Evolutionary conservation across 2,113 vertebrate species (phyloP).

Genomic region (Cricetomys ansorgei): DNA sequence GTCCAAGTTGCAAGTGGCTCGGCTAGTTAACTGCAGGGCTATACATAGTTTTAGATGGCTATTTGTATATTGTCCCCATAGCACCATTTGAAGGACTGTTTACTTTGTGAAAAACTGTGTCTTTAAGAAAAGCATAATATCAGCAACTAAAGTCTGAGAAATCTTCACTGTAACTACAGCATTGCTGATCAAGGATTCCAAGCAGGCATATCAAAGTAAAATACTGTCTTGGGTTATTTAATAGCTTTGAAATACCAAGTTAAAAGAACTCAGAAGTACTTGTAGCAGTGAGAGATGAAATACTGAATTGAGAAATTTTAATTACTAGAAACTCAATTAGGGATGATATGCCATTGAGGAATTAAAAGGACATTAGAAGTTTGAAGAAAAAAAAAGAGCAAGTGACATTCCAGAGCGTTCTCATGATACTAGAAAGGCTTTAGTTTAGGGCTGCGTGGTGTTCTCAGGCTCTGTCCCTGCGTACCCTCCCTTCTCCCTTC

Average conservation of each 20-base stretch:
- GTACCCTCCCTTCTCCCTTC: neutral
- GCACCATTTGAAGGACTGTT: neutral
- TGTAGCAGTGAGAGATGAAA: slow-evolving; percentile 48
- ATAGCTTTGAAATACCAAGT: slow-evolving; percentile 34
- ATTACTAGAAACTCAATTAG: slow-evolving; percentile 57
- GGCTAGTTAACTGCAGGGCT: neutral
- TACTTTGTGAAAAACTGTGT: neutral
- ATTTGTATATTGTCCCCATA: neutral
- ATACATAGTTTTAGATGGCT: neutral
- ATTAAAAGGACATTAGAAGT: slow-evolving; percentile 52
- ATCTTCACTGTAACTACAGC: neutral
- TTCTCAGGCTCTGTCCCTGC: neutral
- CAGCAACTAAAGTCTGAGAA: neutral
- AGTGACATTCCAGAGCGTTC: neutral
- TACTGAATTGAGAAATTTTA: slow-evolving; percentile 35
- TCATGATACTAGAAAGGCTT: slow-evolving; percentile 11
- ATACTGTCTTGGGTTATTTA: slow-evolving; percentile 13
- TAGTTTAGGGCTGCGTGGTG: neutral
- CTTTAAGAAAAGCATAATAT: neutral
- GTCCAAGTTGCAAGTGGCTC: neutral
- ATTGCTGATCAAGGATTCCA: neutral
- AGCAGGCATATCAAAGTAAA: slow-evolving; percentile 25
- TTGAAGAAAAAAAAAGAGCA: neutral
- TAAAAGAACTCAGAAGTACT: slow-evolving; percentile 47
- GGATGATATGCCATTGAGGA: slow-evolving; percentile 10